Evolutionary conservation across 2,113 vertebrate genomes (phyloP).

Genomic region (Clinocottus analis): DNA sequence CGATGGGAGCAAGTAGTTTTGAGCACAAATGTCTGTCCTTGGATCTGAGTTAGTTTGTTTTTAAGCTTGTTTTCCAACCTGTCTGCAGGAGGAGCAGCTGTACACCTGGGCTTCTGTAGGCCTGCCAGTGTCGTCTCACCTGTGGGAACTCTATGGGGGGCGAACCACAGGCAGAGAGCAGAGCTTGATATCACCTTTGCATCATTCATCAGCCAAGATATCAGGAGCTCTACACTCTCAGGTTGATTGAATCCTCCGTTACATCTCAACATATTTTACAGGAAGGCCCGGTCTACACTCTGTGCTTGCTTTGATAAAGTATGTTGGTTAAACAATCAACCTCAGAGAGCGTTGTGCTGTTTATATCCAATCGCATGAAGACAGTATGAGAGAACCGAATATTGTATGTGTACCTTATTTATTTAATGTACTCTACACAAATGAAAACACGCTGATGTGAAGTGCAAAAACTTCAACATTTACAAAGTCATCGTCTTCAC

Average conservation of each 20-base stretch:
- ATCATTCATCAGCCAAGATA: conserved; percentile 48
- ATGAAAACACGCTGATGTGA: not conserved
- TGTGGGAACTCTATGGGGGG: conserved; percentile 73
- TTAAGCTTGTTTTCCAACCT: conserved; percentile 9
- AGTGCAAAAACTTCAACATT: not conserved
- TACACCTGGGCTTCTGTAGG: conserved; percentile 77
- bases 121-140: conserved; percentile 69
- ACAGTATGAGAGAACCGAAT: no score
- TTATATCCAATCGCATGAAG: not conserved
- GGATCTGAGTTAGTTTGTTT: conserved; percentile 1
- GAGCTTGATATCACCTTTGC: conserved; percentile 47
- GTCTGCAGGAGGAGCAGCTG: conserved; percentile 74
- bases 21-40: not conserved
- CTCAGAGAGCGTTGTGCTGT: not conserved
- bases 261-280: not conserved
- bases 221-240: conserved; percentile 40
- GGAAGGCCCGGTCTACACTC: no score
- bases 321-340: not conserved
- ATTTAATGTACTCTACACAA: not conserved
- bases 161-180: conserved; percentile 45
- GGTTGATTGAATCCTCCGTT: conserved; percentile 53
- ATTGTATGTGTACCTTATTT: not conserved
- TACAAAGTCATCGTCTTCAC: not conserved
- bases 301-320: conserved; percentile 1
- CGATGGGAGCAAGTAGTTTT: not conserved